Conservation (phyloP, 2,113 vertebrate genomes). For the Embiotoca jacksoni region DNA sequence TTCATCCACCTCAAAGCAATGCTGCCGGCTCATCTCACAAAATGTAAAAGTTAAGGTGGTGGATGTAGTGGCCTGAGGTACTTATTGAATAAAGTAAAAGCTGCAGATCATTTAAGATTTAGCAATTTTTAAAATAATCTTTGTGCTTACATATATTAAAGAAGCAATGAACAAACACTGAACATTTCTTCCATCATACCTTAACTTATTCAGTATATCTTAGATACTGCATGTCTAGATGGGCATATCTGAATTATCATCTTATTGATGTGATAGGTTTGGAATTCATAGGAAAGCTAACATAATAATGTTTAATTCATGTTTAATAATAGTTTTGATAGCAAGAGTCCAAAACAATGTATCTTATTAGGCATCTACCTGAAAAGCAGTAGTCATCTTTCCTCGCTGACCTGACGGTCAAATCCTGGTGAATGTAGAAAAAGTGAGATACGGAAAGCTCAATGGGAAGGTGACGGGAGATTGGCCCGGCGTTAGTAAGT, state of each 20-base stretch:
- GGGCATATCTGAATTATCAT: too few relatives aligned
- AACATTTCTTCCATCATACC: too few relatives aligned
- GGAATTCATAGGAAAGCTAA: too few relatives aligned
- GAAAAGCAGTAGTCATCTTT: slow-evolving; percentile 14
- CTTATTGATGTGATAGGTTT: too few relatives aligned
- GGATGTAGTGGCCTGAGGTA: not conserved
- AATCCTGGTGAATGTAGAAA: slow-evolving; percentile 23
- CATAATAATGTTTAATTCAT: too few relatives aligned
- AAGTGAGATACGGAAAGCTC: slow-evolving; percentile 38
- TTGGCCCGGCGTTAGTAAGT: slow-evolving; percentile 41
- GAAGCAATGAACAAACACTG: too few relatives aligned
- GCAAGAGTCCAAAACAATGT: not conserved
- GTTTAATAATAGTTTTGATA: slow-evolving; percentile 2
- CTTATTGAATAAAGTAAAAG: not conserved
- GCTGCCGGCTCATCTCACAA: not conserved
- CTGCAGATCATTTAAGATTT: too few relatives aligned
- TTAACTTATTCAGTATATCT: too few relatives aligned
- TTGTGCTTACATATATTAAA: too few relatives aligned
- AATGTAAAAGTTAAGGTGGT: slow-evolving; percentile 1
- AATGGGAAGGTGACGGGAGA: slow-evolving; percentile 37
- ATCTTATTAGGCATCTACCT: not conserved
- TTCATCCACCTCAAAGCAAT: not conserved
- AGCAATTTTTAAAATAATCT: too few relatives aligned
- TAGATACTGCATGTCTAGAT: too few relatives aligned
- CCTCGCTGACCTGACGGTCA: slow-evolving; percentile 17